These are phyloP conservation scores for Synanthedon andrenaeformis DNA, from an alignment of 2,888 invertebrate genomes.

Conservation along the genomic window DNA sequence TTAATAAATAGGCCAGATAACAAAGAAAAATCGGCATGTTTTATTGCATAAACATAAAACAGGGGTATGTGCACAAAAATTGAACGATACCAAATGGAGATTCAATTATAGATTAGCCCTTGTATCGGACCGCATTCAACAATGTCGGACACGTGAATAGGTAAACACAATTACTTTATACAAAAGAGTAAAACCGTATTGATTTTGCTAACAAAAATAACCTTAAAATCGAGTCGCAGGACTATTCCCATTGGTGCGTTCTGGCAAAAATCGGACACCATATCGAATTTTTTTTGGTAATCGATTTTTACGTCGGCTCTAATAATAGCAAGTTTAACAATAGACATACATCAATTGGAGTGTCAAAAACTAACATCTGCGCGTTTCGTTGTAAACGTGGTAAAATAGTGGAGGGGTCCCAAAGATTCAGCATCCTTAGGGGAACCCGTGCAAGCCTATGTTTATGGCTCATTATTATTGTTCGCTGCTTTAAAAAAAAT, in stretches of 20 bases:
- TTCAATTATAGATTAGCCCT: constrained; percentile 69
- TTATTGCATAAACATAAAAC: neutral
- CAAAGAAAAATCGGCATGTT: too few relatives aligned
- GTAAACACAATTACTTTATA: constrained; percentile 65
- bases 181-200: constrained; percentile 61
- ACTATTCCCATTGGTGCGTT: constrained; percentile 34
- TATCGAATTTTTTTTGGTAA: constrained; percentile 42
- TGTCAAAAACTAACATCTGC: constrained; percentile 72
- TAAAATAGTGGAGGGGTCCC: constrained; percentile 44
- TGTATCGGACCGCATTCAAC: constrained; percentile 55
- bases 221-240: constrained; percentile 35
- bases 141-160: constrained; percentile 64
- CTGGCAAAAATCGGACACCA: constrained; percentile 43
- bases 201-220: constrained; percentile 50
- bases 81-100: constrained; percentile 57
- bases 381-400: constrained; percentile 59
- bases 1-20: too few relatives aligned
- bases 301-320: constrained; percentile 49
- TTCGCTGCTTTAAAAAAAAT: constrained; percentile 54
- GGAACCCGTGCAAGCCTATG: constrained; percentile 49
- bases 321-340: constrained; percentile 56
- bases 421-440: constrained; percentile 40
- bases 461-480: constrained; percentile 67
- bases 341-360: constrained; percentile 65
- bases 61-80: constrained; percentile 33